Percentiles rank a stretch among this genome's conserved stretches.
Conservation (phyloP, 2,113 vertebrate genomes). For the Fulmarus glacialis region DNA sequence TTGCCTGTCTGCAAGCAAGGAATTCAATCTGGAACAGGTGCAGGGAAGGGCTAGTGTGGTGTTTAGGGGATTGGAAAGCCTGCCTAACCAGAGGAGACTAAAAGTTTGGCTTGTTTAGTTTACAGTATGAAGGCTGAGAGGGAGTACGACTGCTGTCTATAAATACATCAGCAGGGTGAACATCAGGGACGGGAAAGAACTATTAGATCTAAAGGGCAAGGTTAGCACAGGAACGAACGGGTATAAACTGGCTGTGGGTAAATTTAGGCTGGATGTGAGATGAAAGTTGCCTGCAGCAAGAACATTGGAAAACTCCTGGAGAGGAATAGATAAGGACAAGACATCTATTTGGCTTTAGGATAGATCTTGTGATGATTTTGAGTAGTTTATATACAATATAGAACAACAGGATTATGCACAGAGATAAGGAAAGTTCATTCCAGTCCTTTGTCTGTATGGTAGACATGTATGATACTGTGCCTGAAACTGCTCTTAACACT, state of each 20-base stretch:
- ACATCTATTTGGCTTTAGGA: not conserved
- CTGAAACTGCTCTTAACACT: not conserved
- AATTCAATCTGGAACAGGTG: slow-evolving; percentile 61
- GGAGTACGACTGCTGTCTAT: slow-evolving; percentile 9
- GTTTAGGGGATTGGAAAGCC: not conserved
- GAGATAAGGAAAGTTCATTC: not conserved
- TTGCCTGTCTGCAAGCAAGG: not conserved
- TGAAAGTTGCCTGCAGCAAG: not conserved
- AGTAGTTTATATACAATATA: not conserved
- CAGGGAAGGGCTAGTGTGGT: slow-evolving; percentile 40
- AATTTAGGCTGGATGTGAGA: slow-evolving; percentile 3
- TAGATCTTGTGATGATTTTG: not conserved
- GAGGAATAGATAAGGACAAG: not conserved
- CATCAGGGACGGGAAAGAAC: not conserved
- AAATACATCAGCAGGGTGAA: slow-evolving; percentile 53
- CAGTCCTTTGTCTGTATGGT: not conserved
- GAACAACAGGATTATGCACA: not conserved
- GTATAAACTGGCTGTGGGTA: not conserved
- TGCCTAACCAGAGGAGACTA: not conserved
- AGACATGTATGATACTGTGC: not conserved
- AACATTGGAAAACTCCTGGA: not conserved
- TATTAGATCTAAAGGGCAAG: slow-evolving; percentile 55
- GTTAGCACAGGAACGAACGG: not conserved
- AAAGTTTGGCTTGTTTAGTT: slow-evolving; percentile 22
- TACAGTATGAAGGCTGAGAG: slow-evolving; percentile 21